Conservation (phyloP, 2,797 vertebrate genomes). For the Huso huso region DNA sequence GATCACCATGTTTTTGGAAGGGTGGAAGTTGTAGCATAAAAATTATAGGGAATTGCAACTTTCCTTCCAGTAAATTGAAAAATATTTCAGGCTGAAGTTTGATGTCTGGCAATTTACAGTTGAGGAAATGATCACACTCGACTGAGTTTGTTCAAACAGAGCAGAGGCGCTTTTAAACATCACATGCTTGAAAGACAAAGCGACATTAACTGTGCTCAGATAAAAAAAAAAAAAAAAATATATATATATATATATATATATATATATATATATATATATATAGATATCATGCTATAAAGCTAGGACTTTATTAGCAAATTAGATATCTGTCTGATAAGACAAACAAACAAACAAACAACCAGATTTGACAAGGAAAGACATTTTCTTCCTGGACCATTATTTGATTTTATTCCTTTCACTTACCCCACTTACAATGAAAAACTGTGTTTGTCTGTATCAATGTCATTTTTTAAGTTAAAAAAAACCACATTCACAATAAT, state of each 20-base stretch:
- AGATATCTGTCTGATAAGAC: slow-evolving; percentile 21
- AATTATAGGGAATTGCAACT: too few relatives aligned
- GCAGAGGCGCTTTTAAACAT: slow-evolving; percentile 32
- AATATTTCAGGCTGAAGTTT: slow-evolving; percentile 10
- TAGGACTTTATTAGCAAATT: slow-evolving; percentile 25
- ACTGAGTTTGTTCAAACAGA: slow-evolving; percentile 4
- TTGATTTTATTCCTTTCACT: slow-evolving; percentile 5
- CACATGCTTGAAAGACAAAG: slow-evolving; percentile 27
- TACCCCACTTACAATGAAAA: too few relatives aligned
- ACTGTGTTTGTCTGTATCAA: neutral
- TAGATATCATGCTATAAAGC: slow-evolving; percentile 25
- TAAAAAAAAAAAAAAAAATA: slow-evolving; percentile 31
- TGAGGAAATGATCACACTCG: slow-evolving; percentile 25
- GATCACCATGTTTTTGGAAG: too few relatives aligned
- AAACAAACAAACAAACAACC: slow-evolving; percentile 16
- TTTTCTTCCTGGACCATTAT: slow-evolving; percentile 1
- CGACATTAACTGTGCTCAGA: slow-evolving; percentile 13
- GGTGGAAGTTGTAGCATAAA: too few relatives aligned
- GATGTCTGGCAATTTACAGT: slow-evolving; percentile 22
- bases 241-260: too few relatives aligned
- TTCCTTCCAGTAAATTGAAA: neutral
- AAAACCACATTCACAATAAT: slow-evolving; percentile 37
- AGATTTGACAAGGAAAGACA: slow-evolving; percentile 17
- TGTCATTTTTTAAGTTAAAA: slow-evolving; percentile 23
- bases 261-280: too few relatives aligned